Percentiles rank a stretch among this genome's conserved stretches.
Evolutionary conservation across 2,888 invertebrate species (phyloP).

Genomic region (Limnephilus marmoratus): DNA sequence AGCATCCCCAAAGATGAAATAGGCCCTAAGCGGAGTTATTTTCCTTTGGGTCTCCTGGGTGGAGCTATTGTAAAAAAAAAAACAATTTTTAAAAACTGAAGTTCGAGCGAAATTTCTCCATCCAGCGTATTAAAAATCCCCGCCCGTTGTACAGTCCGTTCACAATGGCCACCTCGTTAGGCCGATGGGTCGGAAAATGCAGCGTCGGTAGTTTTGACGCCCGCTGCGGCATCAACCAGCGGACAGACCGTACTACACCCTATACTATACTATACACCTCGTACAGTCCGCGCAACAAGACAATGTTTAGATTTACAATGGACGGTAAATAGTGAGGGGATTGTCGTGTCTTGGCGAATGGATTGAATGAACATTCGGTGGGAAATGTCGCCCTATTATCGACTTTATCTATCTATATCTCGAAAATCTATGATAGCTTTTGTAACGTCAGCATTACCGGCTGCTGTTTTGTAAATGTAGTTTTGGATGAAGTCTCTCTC

Average conservation of each 20-base stretch:
- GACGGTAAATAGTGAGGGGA: not conserved
- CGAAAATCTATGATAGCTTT: not conserved
- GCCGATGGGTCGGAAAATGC: slow-evolving; percentile 57
- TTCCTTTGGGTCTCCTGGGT: too few species aligned
- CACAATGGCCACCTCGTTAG: slow-evolving; percentile 60
- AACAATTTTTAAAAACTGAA: not conserved
- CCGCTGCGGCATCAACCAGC: not conserved
- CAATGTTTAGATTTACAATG: slow-evolving; percentile 2
- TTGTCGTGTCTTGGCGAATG: not conserved
- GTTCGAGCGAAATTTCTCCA: not conserved
- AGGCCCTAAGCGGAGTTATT: too few species aligned
- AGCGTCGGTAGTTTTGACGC: slow-evolving; percentile 44
- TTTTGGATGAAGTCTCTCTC: not conserved
- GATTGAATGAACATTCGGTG: not conserved
- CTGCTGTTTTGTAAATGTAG: not conserved
- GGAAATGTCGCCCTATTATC: not conserved
- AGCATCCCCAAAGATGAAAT: too few species aligned
- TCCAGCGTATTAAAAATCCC: not conserved
- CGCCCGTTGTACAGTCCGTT: not conserved
- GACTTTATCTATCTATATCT: not conserved
- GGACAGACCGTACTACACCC: not conserved
- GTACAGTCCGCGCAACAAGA: not conserved
- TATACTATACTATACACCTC: not conserved
- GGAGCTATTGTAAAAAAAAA: too few species aligned
- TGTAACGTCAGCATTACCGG: not conserved